These are phyloP conservation scores for Leptinotarsa rubiginosa DNA, from an alignment of 2,888 invertebrate genomes.

Conservation along the genomic window DNA sequence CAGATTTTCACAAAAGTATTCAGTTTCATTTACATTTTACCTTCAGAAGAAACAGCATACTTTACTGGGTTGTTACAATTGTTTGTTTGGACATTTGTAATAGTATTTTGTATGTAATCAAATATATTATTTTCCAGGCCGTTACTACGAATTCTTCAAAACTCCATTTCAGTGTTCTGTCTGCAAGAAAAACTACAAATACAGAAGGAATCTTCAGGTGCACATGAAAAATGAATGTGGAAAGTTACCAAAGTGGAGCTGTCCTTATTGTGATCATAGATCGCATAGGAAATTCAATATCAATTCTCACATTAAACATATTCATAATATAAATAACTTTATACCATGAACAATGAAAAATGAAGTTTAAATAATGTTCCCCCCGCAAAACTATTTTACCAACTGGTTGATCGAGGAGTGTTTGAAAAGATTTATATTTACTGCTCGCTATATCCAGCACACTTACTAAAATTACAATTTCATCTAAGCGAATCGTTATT, in stretches of 20 bases:
- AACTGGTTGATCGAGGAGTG: too few relatives aligned
- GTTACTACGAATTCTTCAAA: neutral
- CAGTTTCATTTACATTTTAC: too few relatives aligned
- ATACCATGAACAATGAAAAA: neutral
- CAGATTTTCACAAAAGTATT: too few relatives aligned
- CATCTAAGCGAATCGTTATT: too few relatives aligned
- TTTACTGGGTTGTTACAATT: neutral
- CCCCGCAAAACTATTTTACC: too few relatives aligned
- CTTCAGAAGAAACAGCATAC: neutral
- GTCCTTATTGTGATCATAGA: conserved; percentile 50
- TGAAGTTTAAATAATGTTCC: too few relatives aligned
- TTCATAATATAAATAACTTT: conserved; percentile 49
- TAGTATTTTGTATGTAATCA: neutral
- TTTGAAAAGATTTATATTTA: too few relatives aligned
- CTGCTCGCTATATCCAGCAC: too few relatives aligned
- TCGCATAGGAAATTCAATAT: conserved; percentile 52
- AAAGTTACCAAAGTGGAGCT: conserved; percentile 47
- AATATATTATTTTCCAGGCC: conserved; percentile 20
- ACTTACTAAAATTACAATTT: too few relatives aligned
- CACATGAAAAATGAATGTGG: conserved; percentile 47
- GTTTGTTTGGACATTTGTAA: neutral
- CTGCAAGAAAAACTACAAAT: conserved; percentile 46
- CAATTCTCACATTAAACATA: conserved; percentile 54
- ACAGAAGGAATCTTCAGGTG: conserved; percentile 47
- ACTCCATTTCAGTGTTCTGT: conserved; percentile 54